Evolutionary conservation across 2,113 vertebrate species (phyloP).

Genomic region (Reinhardtius hippoglossoides): DNA sequence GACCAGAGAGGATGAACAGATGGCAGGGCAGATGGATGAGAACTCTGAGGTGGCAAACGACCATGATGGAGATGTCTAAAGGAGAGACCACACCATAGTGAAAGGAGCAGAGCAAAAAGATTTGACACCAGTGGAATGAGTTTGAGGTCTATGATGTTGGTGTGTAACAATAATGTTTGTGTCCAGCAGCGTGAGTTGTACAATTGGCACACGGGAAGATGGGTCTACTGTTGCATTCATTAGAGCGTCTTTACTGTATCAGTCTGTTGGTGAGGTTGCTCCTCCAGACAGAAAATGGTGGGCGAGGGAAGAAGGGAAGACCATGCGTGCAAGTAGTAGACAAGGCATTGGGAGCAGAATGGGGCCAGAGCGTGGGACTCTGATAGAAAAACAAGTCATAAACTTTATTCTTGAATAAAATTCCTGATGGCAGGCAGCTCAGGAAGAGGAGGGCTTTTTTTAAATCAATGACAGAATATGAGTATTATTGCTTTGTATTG

Average conservation of each 20-base stretch:
- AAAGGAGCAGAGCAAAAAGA: too few relatives aligned
- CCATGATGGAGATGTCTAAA: neutral
- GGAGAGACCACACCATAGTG: neutral
- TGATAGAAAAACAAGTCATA: neutral
- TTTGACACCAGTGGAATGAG: too few relatives aligned
- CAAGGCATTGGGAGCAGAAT: neutral
- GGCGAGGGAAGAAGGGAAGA: neutral
- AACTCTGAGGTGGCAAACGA: neutral
- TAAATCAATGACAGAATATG: neutral
- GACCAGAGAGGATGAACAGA: neutral
- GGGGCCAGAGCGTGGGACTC: neutral
- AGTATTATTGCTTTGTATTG: neutral
- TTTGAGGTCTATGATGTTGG: too few relatives aligned
- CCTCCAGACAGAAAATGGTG: neutral
- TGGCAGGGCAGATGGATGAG: too few relatives aligned
- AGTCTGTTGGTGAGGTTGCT: neutral
- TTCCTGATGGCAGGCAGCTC: neutral
- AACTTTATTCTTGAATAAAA: neutral
- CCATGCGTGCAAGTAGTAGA: neutral
- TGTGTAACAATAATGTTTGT: too few relatives aligned
- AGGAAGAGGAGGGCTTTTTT: neutral
- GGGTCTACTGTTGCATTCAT: neutral
- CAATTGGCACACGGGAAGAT: neutral
- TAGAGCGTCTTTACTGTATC: neutral
- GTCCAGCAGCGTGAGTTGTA: too few relatives aligned